Evolutionary conservation across 2,888 invertebrate species (phyloP).

Genomic region (Phaedon cochleariae): DNA sequence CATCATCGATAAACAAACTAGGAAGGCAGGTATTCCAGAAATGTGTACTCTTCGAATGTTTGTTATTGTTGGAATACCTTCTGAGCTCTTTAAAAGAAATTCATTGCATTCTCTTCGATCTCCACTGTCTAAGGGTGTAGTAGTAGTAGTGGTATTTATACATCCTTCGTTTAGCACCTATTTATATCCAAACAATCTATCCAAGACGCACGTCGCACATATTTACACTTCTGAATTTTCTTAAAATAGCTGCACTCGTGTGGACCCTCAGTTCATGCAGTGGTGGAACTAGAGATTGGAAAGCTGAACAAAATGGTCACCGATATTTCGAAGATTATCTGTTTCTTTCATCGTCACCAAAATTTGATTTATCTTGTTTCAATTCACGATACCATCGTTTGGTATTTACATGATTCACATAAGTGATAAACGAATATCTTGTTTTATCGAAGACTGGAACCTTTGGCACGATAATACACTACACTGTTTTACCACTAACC

Average conservation of each 20-base stretch:
- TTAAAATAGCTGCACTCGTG: conserved; percentile 53
- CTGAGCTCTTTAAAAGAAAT: conserved; percentile 14
- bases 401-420: no score
- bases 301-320: no score
- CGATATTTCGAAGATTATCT: no score
- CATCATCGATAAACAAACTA: not conserved
- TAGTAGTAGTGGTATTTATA: conserved; percentile 38
- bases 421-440: no score
- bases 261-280: conserved; percentile 44
- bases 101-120: conserved; percentile 35
- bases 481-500: no score
- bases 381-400: no score
- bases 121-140: conserved; percentile 40
- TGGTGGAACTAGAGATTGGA: conserved; percentile 22
- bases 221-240: conserved; percentile 52
- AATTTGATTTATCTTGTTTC: no score
- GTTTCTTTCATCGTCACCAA: no score
- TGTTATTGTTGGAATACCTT: conserved; percentile 12
- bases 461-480: no score
- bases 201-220: conserved; percentile 54
- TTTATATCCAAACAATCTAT: conserved; percentile 50
- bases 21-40: no score
- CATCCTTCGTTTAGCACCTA: conserved; percentile 46
- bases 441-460: no score
- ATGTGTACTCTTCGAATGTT: conserved; percentile 8